A percentile compares a stretch with the other conserved stretches of the same genome.
Conservation (phyloP, 2,888 invertebrate species). For the Notodonta ziczac region DNA sequence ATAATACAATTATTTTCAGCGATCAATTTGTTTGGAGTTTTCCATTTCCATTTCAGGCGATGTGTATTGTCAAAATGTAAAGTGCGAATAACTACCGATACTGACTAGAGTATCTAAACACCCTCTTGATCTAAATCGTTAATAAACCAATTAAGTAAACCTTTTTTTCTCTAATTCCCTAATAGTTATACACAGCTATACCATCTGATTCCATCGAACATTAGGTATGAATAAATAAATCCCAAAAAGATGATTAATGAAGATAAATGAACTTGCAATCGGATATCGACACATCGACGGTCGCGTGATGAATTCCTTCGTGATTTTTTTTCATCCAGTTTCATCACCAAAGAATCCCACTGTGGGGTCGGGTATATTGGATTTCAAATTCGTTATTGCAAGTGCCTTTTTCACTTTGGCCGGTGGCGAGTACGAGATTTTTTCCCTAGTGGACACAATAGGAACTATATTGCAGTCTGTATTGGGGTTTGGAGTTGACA, state of each 20-base stretch:
- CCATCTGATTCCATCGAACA: too few species aligned
- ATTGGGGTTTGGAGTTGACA: constrained; percentile 8
- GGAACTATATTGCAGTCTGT: constrained; percentile 6
- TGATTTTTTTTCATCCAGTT: neutral
- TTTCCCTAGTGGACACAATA: constrained; percentile 6
- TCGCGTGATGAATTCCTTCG: neutral
- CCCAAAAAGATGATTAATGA: too few species aligned
- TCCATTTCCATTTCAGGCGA: too few species aligned
- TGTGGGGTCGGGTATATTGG: constrained; percentile 7
- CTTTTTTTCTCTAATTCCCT: too few species aligned
- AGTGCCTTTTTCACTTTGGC: constrained; percentile 6
- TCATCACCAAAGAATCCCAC: constrained; percentile 7
- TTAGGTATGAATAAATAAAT: too few species aligned
- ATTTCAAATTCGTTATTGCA: constrained; percentile 10
- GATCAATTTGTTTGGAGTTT: too few species aligned
- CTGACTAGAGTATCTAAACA: too few species aligned
- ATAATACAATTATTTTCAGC: neutral
- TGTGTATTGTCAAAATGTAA: too few species aligned
- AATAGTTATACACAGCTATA: too few species aligned
- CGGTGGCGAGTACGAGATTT: constrained; percentile 5
- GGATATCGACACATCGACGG: neutral
- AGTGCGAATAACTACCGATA: too few species aligned
- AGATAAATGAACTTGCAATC: neutral
- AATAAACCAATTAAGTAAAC: too few species aligned
- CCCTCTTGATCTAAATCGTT: too few species aligned